Base-by-base conservation (phyloP, 2,113 vertebrate genomes). In the Hymenochirus boettgeri region DNA sequence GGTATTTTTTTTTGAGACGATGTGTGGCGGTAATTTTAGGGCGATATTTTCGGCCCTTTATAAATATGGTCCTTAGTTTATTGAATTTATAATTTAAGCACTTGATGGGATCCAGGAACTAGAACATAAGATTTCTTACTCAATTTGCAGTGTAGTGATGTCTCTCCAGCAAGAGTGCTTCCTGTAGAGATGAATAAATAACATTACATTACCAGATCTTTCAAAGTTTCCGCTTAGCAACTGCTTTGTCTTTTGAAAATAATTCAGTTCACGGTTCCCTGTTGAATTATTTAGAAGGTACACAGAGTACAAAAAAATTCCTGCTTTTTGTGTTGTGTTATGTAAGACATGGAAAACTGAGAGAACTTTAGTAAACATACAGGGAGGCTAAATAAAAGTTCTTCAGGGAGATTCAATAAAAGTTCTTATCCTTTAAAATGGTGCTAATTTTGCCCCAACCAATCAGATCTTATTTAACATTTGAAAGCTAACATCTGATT, bases 191-290 rank as follows among this genome's bases (percentile, higher is more conserved):
- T 80, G 79, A 67, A 66, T 75, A 86, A 90, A 80, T 72, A 87
- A 80, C 76, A 80, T 73, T 82, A 84, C 89, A 92, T 96, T 93
- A 88, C 88, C 93, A 78, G 72, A 76, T 80, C 76, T 72, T 72
- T 72, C 69, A 86, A 83, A 77, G 80, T 77, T 82, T 76, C 77
- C 91, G 82, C 96, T 93, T 96, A 95, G 95, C 93, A 97, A 98
- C 95, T 90, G 92, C 89, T 95, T 94, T 92, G 91, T 94, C 77
- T 77, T 75, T 75, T 70, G 76, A 85, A 90, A 85, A 76, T 83
- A 78, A 79, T 83, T 88, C 84, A 77, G 73, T 76, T 77, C 70
- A 60, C 82, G 71, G 66, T 86, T 77, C 76, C 70, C 82, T 84
- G 72, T 87, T 90, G 88, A 91, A 90, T 88, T 81, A 88, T 86